phyloP scores from a whole-genome alignment of 2,113 vertebrate species.

The Thalassarche chlororhynchos region DNA sequence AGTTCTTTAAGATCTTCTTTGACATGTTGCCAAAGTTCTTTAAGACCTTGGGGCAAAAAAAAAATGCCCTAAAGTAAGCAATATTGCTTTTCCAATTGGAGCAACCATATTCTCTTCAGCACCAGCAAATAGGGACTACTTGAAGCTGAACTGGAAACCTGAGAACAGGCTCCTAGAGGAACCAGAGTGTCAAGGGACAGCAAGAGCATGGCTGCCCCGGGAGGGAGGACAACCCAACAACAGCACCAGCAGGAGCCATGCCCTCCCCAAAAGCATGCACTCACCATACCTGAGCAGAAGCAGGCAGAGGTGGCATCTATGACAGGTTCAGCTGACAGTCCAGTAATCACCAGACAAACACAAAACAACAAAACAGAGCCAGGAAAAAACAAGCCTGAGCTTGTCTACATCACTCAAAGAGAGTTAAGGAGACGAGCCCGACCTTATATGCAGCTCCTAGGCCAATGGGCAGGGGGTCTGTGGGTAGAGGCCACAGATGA shows the following conservation, averaged over 20 bases:
- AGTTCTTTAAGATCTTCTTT: neutral
- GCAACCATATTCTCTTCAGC: neutral
- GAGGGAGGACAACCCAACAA: neutral
- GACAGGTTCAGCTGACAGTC: too few relatives aligned
- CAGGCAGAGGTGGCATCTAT: neutral
- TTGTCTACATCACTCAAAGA: neutral
- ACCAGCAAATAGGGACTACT: neutral
- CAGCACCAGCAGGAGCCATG: neutral
- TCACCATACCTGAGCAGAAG: neutral
- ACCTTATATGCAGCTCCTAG: neutral
- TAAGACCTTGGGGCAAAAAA: neutral
- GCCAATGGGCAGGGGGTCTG: too few relatives aligned
- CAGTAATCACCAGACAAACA: neutral
- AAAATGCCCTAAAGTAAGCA: neutral
- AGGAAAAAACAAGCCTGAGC: neutral
- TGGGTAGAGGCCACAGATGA: neutral
- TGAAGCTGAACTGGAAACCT: neutral
- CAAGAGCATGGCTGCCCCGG: neutral
- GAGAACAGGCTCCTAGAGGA: neutral
- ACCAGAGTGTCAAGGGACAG: neutral
- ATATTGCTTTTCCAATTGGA: neutral
- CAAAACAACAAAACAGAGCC: neutral
- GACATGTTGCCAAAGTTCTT: neutral
- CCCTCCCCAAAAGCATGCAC: accelerated
- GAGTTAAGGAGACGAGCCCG: accelerated